Conservation (phyloP, 1,140 invertebrate genomes). For the Pogonognathellus flavescens region DNA sequence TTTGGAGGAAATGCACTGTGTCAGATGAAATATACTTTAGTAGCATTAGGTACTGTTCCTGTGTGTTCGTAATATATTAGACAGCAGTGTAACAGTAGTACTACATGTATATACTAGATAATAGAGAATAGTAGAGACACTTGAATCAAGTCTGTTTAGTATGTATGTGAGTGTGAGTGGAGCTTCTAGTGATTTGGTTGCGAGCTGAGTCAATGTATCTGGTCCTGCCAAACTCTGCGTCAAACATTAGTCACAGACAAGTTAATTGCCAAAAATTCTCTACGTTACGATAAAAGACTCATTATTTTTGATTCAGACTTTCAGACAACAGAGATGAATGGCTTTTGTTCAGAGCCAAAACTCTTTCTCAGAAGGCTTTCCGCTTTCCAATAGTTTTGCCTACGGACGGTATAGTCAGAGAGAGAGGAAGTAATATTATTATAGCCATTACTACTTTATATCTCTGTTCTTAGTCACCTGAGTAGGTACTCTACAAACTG, state of each 20-base stretch:
- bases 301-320: constrained; percentile 37
- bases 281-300: constrained; percentile 10
- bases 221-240: constrained; percentile 7
- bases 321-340: constrained; percentile 30
- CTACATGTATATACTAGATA: no score
- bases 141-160: background rate
- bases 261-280: constrained; percentile 44
- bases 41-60: no score
- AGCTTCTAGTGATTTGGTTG: background rate
- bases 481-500: no score
- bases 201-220: background rate
- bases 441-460: no score
- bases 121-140: no score
- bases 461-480: no score
- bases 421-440: no score
- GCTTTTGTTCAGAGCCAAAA: constrained; percentile 39
- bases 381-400: background rate
- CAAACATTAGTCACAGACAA: constrained; percentile 38
- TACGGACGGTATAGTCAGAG: no score
- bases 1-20: no score
- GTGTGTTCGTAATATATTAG: no score
- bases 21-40: no score
- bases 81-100: no score
- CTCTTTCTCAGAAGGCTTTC: background rate
- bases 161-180: background rate